Conservation (phyloP, 92 coral and sea anemone genomes). For the Palythoa caribaeorum region DNA sequence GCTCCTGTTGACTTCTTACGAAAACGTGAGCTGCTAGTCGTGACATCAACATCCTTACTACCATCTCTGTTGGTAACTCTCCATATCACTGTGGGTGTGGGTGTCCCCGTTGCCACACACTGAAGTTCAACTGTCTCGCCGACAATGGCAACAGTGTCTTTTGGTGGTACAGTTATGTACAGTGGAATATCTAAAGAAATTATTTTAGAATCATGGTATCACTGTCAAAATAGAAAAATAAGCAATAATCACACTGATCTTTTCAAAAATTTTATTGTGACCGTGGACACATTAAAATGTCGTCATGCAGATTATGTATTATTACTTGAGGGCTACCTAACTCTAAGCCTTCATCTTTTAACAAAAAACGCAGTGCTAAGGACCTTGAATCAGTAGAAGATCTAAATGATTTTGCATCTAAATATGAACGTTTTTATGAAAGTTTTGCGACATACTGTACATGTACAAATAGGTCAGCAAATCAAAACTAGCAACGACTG, state of each 20-base stretch:
- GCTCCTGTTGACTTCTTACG: slow-evolving; percentile 73
- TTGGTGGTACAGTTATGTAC: slow-evolving; percentile 80
- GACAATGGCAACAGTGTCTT: slow-evolving; percentile 66
- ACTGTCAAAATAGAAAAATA: neutral
- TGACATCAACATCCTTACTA: slow-evolving; percentile 55
- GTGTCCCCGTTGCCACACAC: slow-evolving; percentile 77
- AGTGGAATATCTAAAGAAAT: slow-evolving; percentile 66
- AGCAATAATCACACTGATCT: neutral
- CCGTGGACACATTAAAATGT: no score
- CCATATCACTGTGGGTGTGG: slow-evolving; percentile 79
- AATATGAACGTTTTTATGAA: no score
- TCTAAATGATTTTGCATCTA: no score
- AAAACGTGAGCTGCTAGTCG: slow-evolving; percentile 63
- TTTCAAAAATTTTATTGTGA: no score
- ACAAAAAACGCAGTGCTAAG: no score
- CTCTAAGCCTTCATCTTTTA: no score
- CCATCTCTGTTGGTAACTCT: slow-evolving; percentile 54
- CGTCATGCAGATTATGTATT: no score
- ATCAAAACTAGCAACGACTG: no score
- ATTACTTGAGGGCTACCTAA: no score
- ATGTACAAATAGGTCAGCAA: no score
- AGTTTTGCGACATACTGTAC: no score
- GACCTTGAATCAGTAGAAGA: no score
- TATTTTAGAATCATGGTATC: neutral
- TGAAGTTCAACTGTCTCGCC: slow-evolving; percentile 81